Evolutionary conservation across 2,888 invertebrate genomes (phyloP).

Genomic region (Melinopterus prodromus): DNA sequence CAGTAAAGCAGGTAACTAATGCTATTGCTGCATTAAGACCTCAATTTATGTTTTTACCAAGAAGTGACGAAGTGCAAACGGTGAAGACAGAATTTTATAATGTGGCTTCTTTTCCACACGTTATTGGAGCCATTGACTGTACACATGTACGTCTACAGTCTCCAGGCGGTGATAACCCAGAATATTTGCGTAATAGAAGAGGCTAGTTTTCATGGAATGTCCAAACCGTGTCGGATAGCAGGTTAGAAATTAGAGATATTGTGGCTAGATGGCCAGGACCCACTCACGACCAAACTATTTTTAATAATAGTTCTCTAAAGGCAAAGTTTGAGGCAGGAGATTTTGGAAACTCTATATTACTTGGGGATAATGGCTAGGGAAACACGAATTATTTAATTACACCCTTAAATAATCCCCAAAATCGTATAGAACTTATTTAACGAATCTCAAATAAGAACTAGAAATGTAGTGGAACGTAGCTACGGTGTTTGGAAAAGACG

Average conservation of each 20-base stretch:
- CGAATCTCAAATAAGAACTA: too few relatives aligned
- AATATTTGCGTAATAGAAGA: constrained; percentile 47
- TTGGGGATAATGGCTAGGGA: too few relatives aligned
- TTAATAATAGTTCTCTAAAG: too few relatives aligned
- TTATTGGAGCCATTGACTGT: constrained; percentile 35
- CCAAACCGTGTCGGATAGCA: constrained; percentile 45
- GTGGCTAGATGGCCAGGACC: constrained; percentile 49
- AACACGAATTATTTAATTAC: too few relatives aligned
- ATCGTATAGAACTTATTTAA: too few relatives aligned
- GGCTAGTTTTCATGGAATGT: constrained; percentile 47
- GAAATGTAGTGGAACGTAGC: too few relatives aligned
- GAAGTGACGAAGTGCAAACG: constrained; percentile 22
- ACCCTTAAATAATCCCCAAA: too few relatives aligned
- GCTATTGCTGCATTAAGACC: constrained; percentile 27
- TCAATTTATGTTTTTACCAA: constrained; percentile 32
- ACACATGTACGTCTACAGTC: constrained; percentile 38
- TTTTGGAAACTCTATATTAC: too few relatives aligned
- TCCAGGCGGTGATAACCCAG: constrained; percentile 43
- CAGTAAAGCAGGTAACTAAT: constrained; percentile 32
- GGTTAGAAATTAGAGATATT: constrained; percentile 43
- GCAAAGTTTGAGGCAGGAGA: background rate
- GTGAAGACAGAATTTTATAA: constrained; percentile 22
- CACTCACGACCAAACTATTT: constrained; percentile 25
- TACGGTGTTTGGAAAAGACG: too few relatives aligned
- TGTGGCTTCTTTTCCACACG: constrained; percentile 32